Percentiles rank a stretch among this genome's conserved stretches.
Conservation (phyloP, 2,113 vertebrate genomes). For the Otis tarda region DNA sequence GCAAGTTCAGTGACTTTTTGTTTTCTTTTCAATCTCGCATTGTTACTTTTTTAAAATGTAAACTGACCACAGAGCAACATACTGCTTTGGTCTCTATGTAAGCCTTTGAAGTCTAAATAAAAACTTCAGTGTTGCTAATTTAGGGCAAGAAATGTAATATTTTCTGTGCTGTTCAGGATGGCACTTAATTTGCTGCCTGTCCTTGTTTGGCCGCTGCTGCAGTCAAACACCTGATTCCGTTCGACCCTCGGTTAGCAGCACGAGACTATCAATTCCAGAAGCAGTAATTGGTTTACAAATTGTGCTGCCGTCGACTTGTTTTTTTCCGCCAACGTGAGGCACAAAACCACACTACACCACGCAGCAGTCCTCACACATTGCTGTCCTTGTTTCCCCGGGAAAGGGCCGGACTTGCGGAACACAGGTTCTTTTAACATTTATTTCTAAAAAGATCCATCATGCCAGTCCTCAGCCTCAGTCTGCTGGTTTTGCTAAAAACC, state of each 20-base stretch:
- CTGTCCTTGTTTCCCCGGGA: conserved; percentile 20
- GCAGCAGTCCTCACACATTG: conserved; percentile 9
- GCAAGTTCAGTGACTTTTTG: neutral
- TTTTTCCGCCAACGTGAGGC: neutral
- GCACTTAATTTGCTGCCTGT: neutral
- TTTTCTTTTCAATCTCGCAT: neutral
- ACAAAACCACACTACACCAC: neutral
- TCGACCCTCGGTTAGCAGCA: neutral
- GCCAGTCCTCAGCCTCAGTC: neutral
- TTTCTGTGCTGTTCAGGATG: neutral
- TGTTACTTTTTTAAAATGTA: neutral
- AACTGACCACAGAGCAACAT: neutral
- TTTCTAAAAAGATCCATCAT: conserved; percentile 10
- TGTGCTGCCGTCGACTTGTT: conserved; percentile 34
- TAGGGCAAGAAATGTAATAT: neutral
- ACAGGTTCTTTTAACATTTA: conserved; percentile 38
- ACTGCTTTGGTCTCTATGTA: neutral
- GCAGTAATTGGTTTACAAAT: conserved; percentile 56
- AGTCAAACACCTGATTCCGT: neutral
- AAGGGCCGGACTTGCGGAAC: conserved; percentile 14
- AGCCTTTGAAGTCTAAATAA: conserved; percentile 21
- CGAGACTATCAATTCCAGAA: conserved; percentile 11
- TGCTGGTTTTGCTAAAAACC: neutral
- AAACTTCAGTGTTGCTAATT: conserved; percentile 1
- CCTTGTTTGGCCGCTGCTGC: neutral